phyloP scores from a whole-genome alignment of 2,888 invertebrate species.

The Dascillus cervinus region DNA sequence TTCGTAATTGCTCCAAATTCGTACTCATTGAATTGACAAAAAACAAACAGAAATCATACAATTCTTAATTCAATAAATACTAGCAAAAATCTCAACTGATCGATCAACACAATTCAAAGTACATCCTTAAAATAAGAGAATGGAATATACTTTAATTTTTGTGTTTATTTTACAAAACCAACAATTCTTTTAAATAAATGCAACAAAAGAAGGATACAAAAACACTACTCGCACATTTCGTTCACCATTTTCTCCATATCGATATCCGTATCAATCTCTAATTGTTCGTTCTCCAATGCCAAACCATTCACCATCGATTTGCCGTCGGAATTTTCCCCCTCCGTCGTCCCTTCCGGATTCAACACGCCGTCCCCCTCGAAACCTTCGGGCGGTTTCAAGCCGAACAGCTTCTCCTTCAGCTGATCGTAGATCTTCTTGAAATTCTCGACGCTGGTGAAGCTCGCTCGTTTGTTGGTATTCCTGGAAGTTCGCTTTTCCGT shows the following conservation, averaged over 20 bases:
- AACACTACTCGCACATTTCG: constrained; percentile 53
- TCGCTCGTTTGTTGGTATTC: constrained; percentile 33
- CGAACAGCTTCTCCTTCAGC: constrained; percentile 77
- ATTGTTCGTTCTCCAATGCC: constrained; percentile 18
- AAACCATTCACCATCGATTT: constrained; percentile 19
- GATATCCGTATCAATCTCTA: constrained; percentile 56
- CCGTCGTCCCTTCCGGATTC: constrained; percentile 10
- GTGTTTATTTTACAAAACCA: too few relatives aligned
- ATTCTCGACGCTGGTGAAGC: constrained; percentile 35
- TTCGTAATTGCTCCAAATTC: too few relatives aligned
- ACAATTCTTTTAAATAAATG: constrained; percentile 9
- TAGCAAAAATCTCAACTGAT: constrained; percentile 3
- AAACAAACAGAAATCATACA: too few relatives aligned
- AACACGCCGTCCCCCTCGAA: constrained; percentile 54
- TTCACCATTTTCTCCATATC: constrained; percentile 74
- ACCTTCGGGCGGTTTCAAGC: constrained; percentile 71
- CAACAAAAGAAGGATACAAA: constrained; percentile 7
- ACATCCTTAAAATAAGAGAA: constrained; percentile 7
- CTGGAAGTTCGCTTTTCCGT: constrained; percentile 63
- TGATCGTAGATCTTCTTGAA: constrained; percentile 46
- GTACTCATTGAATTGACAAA: too few relatives aligned
- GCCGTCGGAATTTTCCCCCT: constrained; percentile 17
- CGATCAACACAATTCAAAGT: too few relatives aligned
- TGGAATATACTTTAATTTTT: constrained; percentile 11
- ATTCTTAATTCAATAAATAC: too few relatives aligned